Conservation (phyloP, 2,113 vertebrate species). For the Chelonoidis abingdonii region DNA sequence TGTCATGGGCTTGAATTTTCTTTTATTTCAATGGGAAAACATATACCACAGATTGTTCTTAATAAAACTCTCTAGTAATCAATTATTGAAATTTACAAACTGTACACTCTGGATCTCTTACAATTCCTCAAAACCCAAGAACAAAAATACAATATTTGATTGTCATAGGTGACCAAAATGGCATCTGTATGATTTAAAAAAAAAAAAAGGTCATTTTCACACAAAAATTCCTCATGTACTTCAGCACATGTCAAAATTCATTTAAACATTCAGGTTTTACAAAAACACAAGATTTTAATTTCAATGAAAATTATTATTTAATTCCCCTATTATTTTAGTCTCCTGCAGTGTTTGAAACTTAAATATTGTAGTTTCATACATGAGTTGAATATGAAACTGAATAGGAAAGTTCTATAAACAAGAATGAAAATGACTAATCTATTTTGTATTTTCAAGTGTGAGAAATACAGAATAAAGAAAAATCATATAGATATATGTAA, state of each 20-base stretch:
- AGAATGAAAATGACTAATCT: not conserved
- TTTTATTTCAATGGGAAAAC: not conserved
- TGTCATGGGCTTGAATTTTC: not conserved
- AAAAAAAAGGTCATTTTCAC: not conserved
- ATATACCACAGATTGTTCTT: not conserved
- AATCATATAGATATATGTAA: not conserved
- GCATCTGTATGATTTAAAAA: not conserved
- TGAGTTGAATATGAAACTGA: not conserved
- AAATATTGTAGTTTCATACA: not conserved
- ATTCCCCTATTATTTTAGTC: no score
- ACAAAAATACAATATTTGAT: not conserved
- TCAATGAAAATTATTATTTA: not conserved
- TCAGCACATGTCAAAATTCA: not conserved
- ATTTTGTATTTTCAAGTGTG: not conserved
- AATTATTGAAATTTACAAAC: not conserved
- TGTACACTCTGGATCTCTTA: not conserved
- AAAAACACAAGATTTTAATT: not conserved
- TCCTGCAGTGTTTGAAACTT: not conserved
- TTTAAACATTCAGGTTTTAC: not conserved
- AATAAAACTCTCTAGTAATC: not conserved
- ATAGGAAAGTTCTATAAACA: not conserved
- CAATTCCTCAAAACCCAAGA: not conserved
- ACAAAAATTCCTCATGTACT: not conserved
- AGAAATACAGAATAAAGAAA: not conserved
- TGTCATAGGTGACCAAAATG: not conserved